Conservation (phyloP, 2,113 vertebrate genomes). For the Jacana jacana region DNA sequence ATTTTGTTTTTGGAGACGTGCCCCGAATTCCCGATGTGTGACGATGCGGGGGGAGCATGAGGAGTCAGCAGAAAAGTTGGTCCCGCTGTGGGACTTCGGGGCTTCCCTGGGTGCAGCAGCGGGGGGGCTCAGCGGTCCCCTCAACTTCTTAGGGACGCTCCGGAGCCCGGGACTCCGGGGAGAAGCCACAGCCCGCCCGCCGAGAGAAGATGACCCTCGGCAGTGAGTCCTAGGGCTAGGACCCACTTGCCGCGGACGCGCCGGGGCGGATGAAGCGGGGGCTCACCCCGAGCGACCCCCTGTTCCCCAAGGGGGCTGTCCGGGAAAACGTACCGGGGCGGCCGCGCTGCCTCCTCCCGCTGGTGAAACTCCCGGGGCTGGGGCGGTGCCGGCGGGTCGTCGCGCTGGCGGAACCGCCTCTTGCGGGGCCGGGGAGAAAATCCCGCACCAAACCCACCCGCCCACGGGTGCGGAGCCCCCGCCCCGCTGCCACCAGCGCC, state of each 20-base stretch:
- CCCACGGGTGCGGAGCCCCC: background rate
- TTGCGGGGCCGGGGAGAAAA: background rate
- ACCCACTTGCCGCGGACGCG: background rate
- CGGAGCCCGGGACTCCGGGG: background rate
- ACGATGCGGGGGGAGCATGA: background rate
- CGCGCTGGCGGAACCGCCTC: background rate
- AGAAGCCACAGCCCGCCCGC: background rate
- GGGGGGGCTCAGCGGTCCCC: background rate
- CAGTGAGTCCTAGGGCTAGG: background rate
- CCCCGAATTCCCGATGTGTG: background rate
- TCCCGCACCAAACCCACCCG: background rate
- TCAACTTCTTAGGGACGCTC: background rate
- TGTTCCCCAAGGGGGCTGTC: background rate
- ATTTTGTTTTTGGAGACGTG: background rate
- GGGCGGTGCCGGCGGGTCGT: background rate
- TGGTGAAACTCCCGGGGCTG: background rate
- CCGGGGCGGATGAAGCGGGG: background rate
- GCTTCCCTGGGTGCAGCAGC: background rate
- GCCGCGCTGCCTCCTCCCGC: background rate
- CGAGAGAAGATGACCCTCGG: background rate
- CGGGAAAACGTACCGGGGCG: background rate
- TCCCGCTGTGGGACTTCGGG: background rate
- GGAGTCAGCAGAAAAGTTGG: conserved; percentile 12
- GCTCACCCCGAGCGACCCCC: background rate
- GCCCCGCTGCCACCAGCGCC: too few species aligned